phyloP scores from a whole-genome alignment of 2,888 invertebrate species.

The Litoditis marina region DNA sequence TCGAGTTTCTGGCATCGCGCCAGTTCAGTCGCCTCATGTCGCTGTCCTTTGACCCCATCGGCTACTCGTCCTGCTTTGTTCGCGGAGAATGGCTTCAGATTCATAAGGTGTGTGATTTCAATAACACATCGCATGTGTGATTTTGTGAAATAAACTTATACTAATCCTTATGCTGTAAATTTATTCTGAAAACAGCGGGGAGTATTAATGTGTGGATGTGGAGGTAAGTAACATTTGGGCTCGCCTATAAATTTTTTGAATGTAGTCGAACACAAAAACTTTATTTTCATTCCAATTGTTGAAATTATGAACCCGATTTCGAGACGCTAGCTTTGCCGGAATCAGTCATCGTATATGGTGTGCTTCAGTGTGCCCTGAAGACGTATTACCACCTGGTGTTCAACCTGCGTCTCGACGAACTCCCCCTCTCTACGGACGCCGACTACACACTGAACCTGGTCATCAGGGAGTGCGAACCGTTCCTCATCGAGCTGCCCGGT shows the following conservation, averaged over 20 bases:
- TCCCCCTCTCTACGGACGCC: constrained; percentile 30
- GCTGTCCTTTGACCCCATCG: constrained; percentile 23
- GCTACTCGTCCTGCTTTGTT: constrained; percentile 25
- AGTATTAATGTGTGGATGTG: no score
- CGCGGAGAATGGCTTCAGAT: constrained; percentile 31
- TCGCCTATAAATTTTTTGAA: no score
- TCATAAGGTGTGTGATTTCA: constrained; percentile 14
- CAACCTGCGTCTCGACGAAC: constrained; percentile 40
- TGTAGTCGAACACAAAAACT: no score
- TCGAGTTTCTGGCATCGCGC: constrained; percentile 33
- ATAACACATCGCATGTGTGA: no score
- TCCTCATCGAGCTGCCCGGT: constrained; percentile 36
- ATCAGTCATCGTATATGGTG: no score
- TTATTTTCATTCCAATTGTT: no score
- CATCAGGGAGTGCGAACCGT: constrained; percentile 34
- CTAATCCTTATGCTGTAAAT: no score
- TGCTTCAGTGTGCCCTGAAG: constrained; percentile 9
- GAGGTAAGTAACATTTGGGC: no score
- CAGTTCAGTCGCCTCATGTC: constrained; percentile 24
- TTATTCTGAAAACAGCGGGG: no score
- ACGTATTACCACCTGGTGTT: constrained; percentile 39
- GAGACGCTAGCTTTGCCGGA: no score
- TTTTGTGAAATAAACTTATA: no score
- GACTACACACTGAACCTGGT: constrained; percentile 16
- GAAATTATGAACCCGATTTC: neutral